A percentile compares a stretch with the other conserved stretches of the same genome.
Conservation (phyloP, 2,888 invertebrate species). For the Callyntrura sp. region DNA sequence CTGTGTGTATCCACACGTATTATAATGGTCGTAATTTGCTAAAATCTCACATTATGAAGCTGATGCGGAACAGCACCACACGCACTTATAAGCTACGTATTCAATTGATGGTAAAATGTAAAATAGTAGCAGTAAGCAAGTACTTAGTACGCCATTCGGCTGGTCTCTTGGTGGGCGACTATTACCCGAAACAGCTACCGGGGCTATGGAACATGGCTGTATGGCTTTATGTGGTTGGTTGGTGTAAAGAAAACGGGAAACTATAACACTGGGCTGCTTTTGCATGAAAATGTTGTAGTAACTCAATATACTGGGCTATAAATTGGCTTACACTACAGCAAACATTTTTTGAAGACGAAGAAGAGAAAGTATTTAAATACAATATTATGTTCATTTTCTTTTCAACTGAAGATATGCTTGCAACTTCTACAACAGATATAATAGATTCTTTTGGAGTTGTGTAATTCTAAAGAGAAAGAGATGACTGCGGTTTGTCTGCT, state of each 20-base stretch:
- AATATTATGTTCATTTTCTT: no score
- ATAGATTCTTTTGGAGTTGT: conserved; percentile 29
- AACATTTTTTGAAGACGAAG: neutral
- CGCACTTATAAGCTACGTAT: conserved; percentile 17
- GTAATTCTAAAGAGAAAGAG: conserved; percentile 46
- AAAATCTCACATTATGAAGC: neutral
- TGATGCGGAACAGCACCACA: neutral
- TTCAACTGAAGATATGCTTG: no score
- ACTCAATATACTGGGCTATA: conserved; percentile 63
- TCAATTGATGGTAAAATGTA: conserved; percentile 41
- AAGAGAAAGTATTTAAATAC: conserved; percentile 28
- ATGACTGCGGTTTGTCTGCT: conserved; percentile 67
- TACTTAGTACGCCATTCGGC: neutral
- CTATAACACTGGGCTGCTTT: no score
- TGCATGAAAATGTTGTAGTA: conserved; percentile 17
- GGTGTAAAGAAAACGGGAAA: no score
- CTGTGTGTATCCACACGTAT: neutral
- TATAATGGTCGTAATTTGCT: neutral
- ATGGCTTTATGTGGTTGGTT: neutral
- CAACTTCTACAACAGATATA: neutral
- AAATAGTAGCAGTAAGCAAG: conserved; percentile 11
- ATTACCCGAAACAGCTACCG: conserved; percentile 2
- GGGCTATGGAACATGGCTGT: no score
- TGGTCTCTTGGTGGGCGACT: conserved; percentile 19
- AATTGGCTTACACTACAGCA: conserved; percentile 57